phyloP scores from a whole-genome alignment of 2,797 vertebrate genomes.

The Menidia menidia region DNA sequence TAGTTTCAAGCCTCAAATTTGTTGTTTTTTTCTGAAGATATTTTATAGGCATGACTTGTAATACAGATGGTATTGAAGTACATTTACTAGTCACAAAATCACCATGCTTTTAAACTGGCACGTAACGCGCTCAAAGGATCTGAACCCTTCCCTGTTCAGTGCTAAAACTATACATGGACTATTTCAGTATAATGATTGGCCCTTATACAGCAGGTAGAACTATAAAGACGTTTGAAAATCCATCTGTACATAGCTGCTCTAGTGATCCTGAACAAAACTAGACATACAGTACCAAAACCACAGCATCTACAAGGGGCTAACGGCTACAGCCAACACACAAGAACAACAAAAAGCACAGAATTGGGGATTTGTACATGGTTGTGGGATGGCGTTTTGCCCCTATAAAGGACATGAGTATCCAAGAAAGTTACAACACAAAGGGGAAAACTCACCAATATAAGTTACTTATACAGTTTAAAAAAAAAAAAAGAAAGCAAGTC shows the following conservation, averaged over 20 bases:
- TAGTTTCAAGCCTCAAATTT: background rate
- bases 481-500: constrained; percentile 1
- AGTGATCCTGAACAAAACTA: constrained; percentile 58
- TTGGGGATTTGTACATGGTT: background rate
- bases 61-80: constrained; percentile 42
- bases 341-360: no score
- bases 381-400: constrained; percentile 9
- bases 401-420: background rate
- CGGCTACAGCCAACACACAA: constrained; percentile 27
- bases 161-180: constrained; percentile 64
- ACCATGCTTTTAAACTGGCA: constrained; percentile 45
- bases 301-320: constrained; percentile 59
- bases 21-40: background rate
- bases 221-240: constrained; percentile 44
- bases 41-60: constrained; percentile 30
- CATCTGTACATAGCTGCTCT: constrained; percentile 77
- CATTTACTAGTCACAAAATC: constrained; percentile 35
- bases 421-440: constrained; percentile 9
- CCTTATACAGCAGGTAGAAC: constrained; percentile 65
- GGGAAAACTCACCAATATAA: constrained; percentile 25
- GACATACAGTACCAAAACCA: constrained; percentile 58
- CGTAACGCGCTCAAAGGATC: constrained; percentile 35
- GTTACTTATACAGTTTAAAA: constrained; percentile 5
- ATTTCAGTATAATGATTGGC: constrained; percentile 54
- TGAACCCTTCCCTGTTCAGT: constrained; percentile 51